Base-by-base conservation (phyloP, 2,797 vertebrate genomes). In the Sphenopsis melanotis region DNA sequence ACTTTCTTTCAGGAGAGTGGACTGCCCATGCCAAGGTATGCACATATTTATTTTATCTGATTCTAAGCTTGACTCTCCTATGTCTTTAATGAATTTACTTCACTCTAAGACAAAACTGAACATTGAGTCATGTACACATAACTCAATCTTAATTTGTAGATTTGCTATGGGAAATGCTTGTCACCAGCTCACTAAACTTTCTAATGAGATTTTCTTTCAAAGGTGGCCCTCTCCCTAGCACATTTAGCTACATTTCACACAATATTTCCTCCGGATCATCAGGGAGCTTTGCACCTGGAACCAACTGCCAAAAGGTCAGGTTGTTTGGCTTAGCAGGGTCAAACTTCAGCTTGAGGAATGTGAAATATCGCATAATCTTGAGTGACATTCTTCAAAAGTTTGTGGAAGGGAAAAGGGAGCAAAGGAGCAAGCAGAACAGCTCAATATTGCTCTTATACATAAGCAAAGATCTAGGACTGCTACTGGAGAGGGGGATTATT, bases 1-100 rank as follows among this genome's bases (percentile, higher is more conserved):
- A 14, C 57, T 97, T 85, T 87, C 78, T 98, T 97, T 92, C 97
- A 97, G 97, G 85, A 79, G 55, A 88, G 92, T 41, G 88, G 95
- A 91, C 60, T 72, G 15, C 83, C 71, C 72, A 49, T 10, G 34
- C 80, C 91, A 92, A 96, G 95, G 97, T 97, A 91, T 37, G 97
- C 72, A 76, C 23, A 9, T 66, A 59, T 89, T 82, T 78, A 7
- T 78, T 94, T 90, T 72, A 66, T 74, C 26, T 49, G 19, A 30
- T 24, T 32, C 18, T 65, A 39, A 83, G 17, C 7, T 77, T 72
- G 29, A 30, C 9, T 57, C 44, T 10, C 50, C 14, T 55, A 61
- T 4, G 15, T 44, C 70, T 92, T 57, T 47, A 21, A 65, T 50
- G 6, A 60, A 68, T 57, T 27, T 1, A 0, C 18, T 74, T 83